Evolutionary conservation across 2,797 vertebrate species (phyloP), one percentile per base, ranked within the genome.

Genomic region (Halcyon chelicuti): DNA sequence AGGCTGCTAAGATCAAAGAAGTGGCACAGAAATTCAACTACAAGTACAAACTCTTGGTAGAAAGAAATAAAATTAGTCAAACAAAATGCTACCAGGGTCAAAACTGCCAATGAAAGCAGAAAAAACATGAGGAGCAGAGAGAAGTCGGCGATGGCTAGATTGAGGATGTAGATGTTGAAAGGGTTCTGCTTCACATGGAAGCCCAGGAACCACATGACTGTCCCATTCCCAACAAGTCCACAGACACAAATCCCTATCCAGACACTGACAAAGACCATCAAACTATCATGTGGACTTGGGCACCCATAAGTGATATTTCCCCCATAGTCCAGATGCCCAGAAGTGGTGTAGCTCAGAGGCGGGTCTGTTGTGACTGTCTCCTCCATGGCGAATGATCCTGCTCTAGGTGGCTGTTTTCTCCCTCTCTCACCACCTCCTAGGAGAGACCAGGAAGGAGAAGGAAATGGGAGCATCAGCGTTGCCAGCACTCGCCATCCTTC

Each of bases 191-290:
- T 93, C 68, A 95, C 74, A 25, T 96, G 96, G 78, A 96, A 98
- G 62, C 94, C 93, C 40, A 98, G 96, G 81, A 97, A 97, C 97
- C 97, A 98, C 31, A 98, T 7, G 9, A 98, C 95, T 14, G 89
- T 13, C 6, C 94, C 95, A 0, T 98, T 98, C 12, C 97, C 97
- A 2, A 67, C 65, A 4, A 98, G 76, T 15, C 98, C 98, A 47
- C 97, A 63, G 25, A 80, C 5, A 7, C 51, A 91, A 65, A 95
- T 23, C 9, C 4, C 75, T 18, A 84, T 2, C 28, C 47, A 73
- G 31, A 81, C n/a, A 6, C 42, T 7, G 2, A 12, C 11, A 46
- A 84, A 62, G 47, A 44, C 17, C 14, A 44, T 7, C 10, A 42
- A 1, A 8, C 8, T 9, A 0, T 12, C 7, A 3, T 54, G 1